Evolutionary conservation across 1,140 invertebrate genomes (phyloP), one percentile per base, ranked within the genome.

Genomic region (Aphelenchoides besseyi): DNA sequence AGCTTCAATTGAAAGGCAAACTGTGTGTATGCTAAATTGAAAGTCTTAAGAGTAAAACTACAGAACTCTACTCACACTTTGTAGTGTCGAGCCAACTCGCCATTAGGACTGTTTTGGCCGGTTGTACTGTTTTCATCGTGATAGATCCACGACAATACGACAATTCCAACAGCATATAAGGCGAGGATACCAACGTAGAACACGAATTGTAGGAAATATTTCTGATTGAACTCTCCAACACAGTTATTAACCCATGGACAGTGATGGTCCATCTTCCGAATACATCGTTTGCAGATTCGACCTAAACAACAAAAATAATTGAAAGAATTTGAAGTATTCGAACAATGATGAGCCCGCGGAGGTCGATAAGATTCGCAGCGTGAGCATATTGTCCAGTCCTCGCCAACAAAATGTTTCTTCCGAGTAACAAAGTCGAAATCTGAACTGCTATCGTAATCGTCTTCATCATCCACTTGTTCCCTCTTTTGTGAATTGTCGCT

Each of bases 211-310:
- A 95, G 89, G 84, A 95, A 95, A 87, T 91, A 95, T 84, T 93
- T 94, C 86, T 95, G 92, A 88, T 95, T 95, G 79, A 90, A 89
- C 86, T 95, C 92, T 55, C 93, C 93, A 35, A 95, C 92, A 86
- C 93, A 95, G 85, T 95, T 95, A 83, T 95, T 94, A 37, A 94
- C 92, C 92, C 91, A 91, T 75, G 74, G 84, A 86, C 91, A 94
- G 86, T 94, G 92, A 87, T 94, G 92, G 86, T 95, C 92, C 92
- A 94, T 93, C 81, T 90, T 87, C 54, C 90, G 87, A 71, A 94
- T 91, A 84, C 92, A 95, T 69, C 92, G 88, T 81, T 91, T 89
- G 84, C 92, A 95, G 79, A 93, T 91, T 72, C 92, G 88, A 85
- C n/a, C n/a, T n/a, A n/a, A n/a, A n/a, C n/a, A n/a, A n/a, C n/a